Percentiles rank a stretch among this genome's conserved stretches.
Conservation (phyloP, 2,113 vertebrate genomes). For the Leuciscus idus region DNA sequence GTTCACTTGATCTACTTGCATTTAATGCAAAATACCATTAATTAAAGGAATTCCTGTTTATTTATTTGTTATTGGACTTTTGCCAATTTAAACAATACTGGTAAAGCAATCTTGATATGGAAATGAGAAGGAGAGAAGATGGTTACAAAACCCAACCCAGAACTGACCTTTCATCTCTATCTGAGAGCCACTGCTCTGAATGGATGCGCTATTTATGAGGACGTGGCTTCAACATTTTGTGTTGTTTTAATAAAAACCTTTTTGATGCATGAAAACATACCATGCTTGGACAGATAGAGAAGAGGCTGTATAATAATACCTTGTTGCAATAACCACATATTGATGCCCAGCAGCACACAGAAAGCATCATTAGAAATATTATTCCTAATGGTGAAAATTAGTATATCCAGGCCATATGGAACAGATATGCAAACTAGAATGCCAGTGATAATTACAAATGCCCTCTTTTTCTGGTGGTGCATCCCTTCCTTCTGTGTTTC, state of each 20-base stretch:
- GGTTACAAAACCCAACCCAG: not conserved
- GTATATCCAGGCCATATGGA: not conserved
- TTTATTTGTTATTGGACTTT: not conserved
- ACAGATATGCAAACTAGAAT: constrained; percentile 13
- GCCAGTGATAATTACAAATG: constrained; percentile 17
- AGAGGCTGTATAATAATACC: not conserved
- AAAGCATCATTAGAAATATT: not conserved
- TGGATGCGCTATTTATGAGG: not conserved
- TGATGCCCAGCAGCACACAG: not conserved
- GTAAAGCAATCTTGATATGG: not conserved
- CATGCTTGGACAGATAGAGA: constrained; percentile 1
- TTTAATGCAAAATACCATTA: not conserved
- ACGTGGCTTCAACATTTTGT: not conserved
- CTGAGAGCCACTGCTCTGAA: not conserved
- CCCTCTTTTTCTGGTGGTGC: constrained; percentile 20
- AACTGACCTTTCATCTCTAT: not conserved
- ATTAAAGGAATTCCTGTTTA: not conserved
- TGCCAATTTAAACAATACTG: not conserved
- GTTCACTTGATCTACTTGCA: not conserved
- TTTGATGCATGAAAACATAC: not conserved
- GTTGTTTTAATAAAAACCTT: not conserved
- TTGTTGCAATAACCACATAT: not conserved
- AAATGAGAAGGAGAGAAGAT: not conserved
- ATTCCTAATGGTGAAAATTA: not conserved
- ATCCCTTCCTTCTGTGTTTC: constrained; percentile 2